These are phyloP conservation scores for Lissonota sp. DNA, from an alignment of 2,888 invertebrate species.

Conservation along the genomic window DNA sequence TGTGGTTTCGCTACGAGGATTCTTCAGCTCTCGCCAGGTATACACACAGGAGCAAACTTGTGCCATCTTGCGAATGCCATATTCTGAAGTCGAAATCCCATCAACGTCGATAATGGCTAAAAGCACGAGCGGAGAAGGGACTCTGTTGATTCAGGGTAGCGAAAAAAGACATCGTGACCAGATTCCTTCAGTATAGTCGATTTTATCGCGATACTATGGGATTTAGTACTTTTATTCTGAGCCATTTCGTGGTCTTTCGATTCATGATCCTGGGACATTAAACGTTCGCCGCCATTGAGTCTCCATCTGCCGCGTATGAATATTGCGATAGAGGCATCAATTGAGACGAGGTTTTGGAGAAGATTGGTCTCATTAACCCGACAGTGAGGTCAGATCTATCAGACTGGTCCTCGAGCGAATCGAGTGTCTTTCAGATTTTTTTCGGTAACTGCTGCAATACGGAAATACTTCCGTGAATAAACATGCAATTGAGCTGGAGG, in stretches of 20 bases:
- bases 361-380: too few species aligned
- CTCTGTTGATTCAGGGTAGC: conserved; percentile 33
- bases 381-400: too few species aligned
- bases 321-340: background rate
- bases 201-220: conserved; percentile 13
- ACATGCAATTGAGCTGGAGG: conserved; percentile 13
- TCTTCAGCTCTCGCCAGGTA: conserved; percentile 43
- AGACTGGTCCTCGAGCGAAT: too few species aligned
- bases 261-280: conserved; percentile 3
- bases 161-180: conserved; percentile 53
- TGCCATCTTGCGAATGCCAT: conserved; percentile 41
- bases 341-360: background rate
- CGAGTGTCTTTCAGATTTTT: too few species aligned
- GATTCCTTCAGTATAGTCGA: conserved; percentile 34
- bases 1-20: conserved; percentile 47
- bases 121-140: conserved; percentile 8
- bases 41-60: conserved; percentile 30
- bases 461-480: too few species aligned
- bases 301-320: too few species aligned
- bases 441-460: too few species aligned
- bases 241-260: background rate
- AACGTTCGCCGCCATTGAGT: too few species aligned
- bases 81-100: conserved; percentile 56
- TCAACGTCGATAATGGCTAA: conserved; percentile 56
- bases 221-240: conserved; percentile 15